phyloP scores from a whole-genome alignment of 2,113 vertebrate species.

The Solenodon paradoxus region DNA sequence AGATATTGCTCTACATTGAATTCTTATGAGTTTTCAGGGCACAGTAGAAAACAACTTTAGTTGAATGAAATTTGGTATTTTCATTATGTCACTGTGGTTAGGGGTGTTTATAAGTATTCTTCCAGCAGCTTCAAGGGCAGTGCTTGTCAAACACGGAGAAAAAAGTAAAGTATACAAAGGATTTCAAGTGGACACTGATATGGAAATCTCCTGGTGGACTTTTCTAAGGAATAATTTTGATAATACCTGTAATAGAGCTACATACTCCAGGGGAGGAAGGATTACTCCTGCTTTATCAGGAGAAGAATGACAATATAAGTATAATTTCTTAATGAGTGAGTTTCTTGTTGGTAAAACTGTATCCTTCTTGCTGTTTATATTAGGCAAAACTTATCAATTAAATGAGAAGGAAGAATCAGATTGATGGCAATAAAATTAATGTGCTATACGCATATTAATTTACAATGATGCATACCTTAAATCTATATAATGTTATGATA shows the following conservation, averaged over 20 bases:
- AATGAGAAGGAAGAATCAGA: no score
- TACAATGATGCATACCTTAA: no score
- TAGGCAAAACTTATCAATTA: no score
- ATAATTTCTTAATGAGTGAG: neutral
- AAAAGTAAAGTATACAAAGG: neutral
- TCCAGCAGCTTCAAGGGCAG: neutral
- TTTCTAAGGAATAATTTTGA: neutral
- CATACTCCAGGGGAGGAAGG: neutral
- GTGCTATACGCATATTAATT: no score
- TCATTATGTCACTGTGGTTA: neutral
- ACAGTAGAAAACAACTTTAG: neutral
- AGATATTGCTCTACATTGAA: neutral
- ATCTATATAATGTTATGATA: no score
- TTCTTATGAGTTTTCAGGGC: neutral
- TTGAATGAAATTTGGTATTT: neutral
- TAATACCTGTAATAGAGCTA: neutral
- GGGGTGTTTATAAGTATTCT: neutral
- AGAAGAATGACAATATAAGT: neutral
- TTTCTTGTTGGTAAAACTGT: neutral
- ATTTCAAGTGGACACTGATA: neutral
- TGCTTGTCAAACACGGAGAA: neutral
- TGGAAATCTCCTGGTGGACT: neutral
- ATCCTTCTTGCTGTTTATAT: no score
- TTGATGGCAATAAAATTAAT: no score
- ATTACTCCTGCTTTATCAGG: neutral